Conservation (phyloP, 1,140 invertebrate genomes). For the Tenebrio molitor region DNA sequence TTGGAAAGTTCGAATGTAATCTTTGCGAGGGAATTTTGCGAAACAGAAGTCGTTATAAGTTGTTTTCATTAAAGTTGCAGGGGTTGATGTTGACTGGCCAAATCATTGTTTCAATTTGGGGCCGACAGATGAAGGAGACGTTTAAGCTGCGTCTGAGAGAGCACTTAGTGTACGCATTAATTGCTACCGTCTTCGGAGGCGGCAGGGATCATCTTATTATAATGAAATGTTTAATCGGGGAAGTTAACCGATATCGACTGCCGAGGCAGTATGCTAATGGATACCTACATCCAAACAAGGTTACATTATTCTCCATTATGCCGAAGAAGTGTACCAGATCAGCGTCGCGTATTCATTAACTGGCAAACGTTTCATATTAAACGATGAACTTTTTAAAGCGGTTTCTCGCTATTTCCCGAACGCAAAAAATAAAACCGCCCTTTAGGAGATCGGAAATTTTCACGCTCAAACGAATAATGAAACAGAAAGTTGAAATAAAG, state of each 20-base stretch:
- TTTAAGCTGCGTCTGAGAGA: constrained; percentile 30
- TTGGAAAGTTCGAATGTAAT: constrained; percentile 54
- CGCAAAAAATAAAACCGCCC: constrained; percentile 32
- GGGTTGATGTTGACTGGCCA: constrained; percentile 13
- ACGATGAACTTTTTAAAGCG: constrained; percentile 4
- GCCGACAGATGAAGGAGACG: constrained; percentile 42
- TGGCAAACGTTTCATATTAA: constrained; percentile 18
- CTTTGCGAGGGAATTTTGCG: constrained; percentile 37
- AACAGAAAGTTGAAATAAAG: constrained; percentile 38
- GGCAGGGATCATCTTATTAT: constrained; percentile 44
- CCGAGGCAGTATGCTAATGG: constrained; percentile 41
- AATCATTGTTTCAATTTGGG: constrained; percentile 39
- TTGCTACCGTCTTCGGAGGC: constrained; percentile 48
- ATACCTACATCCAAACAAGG: constrained; percentile 32
- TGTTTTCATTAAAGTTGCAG: constrained; percentile 45
- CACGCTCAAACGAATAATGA: constrained; percentile 37
- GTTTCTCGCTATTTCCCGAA: constrained; percentile 19
- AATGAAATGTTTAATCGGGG: constrained; percentile 46
- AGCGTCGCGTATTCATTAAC: neutral
- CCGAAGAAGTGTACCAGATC: neutral
- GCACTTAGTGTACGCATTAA: constrained; percentile 51
- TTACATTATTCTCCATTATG: constrained; percentile 21
- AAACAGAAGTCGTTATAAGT: constrained; percentile 42
- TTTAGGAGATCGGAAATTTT: constrained; percentile 24
- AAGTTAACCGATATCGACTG: constrained; percentile 44